phyloP scores from a whole-genome alignment of 1,140 invertebrate genomes.

The Penaeus vannamei region DNA sequence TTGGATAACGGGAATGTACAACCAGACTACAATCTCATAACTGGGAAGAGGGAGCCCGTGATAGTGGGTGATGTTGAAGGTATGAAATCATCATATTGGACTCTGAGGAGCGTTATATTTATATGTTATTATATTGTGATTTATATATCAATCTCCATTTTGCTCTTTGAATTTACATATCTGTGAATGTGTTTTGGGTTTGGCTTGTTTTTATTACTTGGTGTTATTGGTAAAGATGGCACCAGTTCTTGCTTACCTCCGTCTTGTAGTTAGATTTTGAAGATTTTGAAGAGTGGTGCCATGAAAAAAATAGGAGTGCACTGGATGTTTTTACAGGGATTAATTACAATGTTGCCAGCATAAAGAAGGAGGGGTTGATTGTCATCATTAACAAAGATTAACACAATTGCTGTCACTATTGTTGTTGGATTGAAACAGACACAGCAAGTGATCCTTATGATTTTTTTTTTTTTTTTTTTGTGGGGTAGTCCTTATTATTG shows the following conservation, averaged over 20 bases:
- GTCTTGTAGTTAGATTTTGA: too few species aligned
- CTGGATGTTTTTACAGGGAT: too few species aligned
- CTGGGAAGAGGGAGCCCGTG: conserved; percentile 38
- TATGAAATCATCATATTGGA: neutral
- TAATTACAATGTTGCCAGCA: too few species aligned
- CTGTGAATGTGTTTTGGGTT: too few species aligned
- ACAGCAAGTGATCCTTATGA: neutral
- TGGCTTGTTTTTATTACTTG: too few species aligned
- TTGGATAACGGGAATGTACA: neutral
- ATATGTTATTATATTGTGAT: neutral
- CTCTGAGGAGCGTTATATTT: neutral
- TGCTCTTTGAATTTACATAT: too few species aligned
- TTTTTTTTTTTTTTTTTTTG: neutral
- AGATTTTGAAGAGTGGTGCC: too few species aligned
- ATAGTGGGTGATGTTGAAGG: conserved; percentile 9
- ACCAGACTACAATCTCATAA: conserved; percentile 25
- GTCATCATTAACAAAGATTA: neutral
- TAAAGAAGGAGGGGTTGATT: too few species aligned
- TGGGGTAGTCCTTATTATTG: neutral
- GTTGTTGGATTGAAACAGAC: neutral
- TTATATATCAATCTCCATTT: too few species aligned
- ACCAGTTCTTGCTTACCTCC: too few species aligned
- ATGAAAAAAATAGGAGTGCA: too few species aligned
- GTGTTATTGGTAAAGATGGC: too few species aligned
- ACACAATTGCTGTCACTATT: neutral